Base-by-base conservation (phyloP, 2,113 vertebrate species). In the Himantopus leucocephalus region DNA sequence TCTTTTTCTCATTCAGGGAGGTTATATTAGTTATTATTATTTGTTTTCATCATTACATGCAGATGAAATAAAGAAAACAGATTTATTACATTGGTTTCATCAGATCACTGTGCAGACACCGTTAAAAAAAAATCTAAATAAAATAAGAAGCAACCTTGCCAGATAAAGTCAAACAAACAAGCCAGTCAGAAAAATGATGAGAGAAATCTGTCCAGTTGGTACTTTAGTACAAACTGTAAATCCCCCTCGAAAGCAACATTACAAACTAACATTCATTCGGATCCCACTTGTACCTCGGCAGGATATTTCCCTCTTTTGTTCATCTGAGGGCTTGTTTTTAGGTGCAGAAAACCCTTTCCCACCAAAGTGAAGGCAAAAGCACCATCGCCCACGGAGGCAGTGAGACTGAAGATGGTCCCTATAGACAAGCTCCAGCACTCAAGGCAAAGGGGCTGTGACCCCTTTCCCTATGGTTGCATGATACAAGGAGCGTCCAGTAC, bases 401-500 rank as follows among this genome's bases (percentile, higher is more conserved):
- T 8, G 47, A 59, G 59, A 52, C 4, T 26, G 60, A 48, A 29
- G 45, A 23, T 4, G 8, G 4, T 58, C 16, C 16, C 67, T 39
- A 27, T 43, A 63, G 39, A 83, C 10, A 73, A 80, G 8, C 13
- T 85, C 30, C 14, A 58, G 10, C 13, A 41, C 0, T 1, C 10
- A 45, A 34, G 47, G 21, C 23, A 66, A 76, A 70, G 21, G 9
- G 16, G 3, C 41, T 64, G 6, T 58, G 39, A 37, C 15, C 45
- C 3, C 3, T 82, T 45, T 66, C 24, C 5, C 24, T 76, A 4
- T 1, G 4, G 15, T 18, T 0, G 1, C 11, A 7, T 11, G 15
- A 70, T 39, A 39, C 35, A 52, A 68, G 21, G 15, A 86, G 16
- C 11, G 8, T 14, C 81, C 76, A 35, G 9, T 17, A 14, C 20